Evolutionary conservation across 1,140 invertebrate genomes (phyloP), one percentile per base, ranked within the genome.

Genomic region (Neelides sp.): DNA sequence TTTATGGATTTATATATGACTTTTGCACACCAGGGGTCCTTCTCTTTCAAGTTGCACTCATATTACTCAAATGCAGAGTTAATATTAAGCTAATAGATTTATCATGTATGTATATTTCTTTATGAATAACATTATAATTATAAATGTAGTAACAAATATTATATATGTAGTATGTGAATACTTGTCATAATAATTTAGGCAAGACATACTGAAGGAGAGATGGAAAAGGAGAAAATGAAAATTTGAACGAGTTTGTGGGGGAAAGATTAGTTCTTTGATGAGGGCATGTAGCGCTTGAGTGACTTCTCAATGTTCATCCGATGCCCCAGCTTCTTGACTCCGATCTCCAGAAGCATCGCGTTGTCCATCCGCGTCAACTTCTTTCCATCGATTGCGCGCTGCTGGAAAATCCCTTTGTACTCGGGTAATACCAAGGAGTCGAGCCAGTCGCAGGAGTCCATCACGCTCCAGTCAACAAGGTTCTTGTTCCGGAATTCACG

Each of bases 371-470:
- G 64, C 32, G 69, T 52, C 49, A 76, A 61, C 55, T 69, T 68
- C 15, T 59, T 60, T 17, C 74, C 74, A 52, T 68, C 67, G 27
- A 77, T 70, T 19, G 63, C 54, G 39, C 66, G 62, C 40, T 64
- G 63, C 40, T 64, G 61, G 57, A 76, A 76, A 23, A 64, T 65
- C 27, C 57, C 59, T 58, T 68, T 68, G 61, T 76, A 75, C 62
- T 76, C 73, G 15, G 65, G 63, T 59, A 75, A 65, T 51, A 69
- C 69, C 19, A 76, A 59, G 47, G 63, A 64, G 36, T 68, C 66
- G 0, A 76, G 63, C 74, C 74, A 76, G 52, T 73, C 71, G 24
- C 65, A 63, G 39, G 75, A 70, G 56, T 76, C 75, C 22, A 60
- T 58, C 36, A 63, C 58, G 10, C 62, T 67, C 74, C 74, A 76